These are phyloP conservation scores for Pomatostomus ruficeps DNA, from an alignment of 2,113 vertebrate genomes.

Conservation along the genomic window DNA sequence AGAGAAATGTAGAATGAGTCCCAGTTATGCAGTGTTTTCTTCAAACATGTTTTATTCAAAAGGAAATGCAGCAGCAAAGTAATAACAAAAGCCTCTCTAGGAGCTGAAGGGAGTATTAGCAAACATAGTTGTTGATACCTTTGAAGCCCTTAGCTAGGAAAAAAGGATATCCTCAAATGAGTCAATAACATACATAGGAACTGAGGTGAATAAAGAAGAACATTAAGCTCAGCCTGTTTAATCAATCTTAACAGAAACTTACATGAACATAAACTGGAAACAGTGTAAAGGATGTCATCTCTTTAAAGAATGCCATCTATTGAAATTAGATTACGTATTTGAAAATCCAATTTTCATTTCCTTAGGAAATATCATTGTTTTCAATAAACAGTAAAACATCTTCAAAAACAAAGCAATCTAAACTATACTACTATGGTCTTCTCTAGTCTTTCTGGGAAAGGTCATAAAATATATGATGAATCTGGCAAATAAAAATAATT, in stretches of 20 bases:
- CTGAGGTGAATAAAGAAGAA: neutral
- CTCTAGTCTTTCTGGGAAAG: neutral
- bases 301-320: neutral
- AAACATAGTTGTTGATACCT: neutral
- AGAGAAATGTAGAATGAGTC: neutral
- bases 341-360: neutral
- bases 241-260: neutral
- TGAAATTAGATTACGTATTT: neutral
- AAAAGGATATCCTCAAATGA: neutral
- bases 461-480: neutral
- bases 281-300: accelerated
- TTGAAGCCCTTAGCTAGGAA: neutral
- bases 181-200: neutral
- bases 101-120: neutral
- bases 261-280: neutral
- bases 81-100: neutral
- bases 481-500: neutral
- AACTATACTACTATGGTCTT: neutral
- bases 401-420: neutral
- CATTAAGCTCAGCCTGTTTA: neutral
- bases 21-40: neutral
- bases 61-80: neutral
- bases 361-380: neutral
- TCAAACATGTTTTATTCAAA: neutral
- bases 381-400: neutral